These are phyloP conservation scores for Muraenolepis orangiensis DNA, from an alignment of 2,797 vertebrate species.

Conservation along the genomic window DNA sequence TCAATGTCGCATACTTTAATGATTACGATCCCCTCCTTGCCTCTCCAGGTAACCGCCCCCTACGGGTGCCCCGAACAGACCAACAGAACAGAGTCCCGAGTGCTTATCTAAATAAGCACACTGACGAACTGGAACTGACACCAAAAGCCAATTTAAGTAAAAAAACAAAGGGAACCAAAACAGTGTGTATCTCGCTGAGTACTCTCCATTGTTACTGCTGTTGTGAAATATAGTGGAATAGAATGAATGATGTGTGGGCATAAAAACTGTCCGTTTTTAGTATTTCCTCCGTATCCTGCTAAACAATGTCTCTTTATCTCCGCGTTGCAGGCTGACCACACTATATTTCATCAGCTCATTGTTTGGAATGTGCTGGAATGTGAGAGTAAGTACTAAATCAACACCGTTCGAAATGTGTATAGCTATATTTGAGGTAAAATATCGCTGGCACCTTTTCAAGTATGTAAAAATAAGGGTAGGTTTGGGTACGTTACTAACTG, in stretches of 20 bases:
- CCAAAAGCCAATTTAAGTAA: background rate
- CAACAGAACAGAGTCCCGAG: too few species aligned
- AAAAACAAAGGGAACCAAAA: background rate
- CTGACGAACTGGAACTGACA: background rate
- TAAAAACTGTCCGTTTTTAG: background rate
- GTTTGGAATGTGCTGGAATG: conserved; percentile 46
- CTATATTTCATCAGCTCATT: conserved; percentile 48
- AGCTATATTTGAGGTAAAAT: background rate
- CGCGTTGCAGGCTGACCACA: conserved; percentile 27
- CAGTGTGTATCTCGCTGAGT: background rate
- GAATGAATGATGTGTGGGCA: conserved; percentile 22
- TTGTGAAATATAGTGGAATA: background rate
- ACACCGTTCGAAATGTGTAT: background rate
- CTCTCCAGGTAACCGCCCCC: too few species aligned
- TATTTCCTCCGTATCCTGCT: conserved; percentile 3
- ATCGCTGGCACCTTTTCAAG: background rate
- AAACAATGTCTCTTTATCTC: conserved; percentile 15
- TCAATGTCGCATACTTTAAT: too few species aligned
- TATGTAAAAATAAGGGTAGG: background rate
- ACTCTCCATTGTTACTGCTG: background rate
- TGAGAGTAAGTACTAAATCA: conserved; percentile 16
- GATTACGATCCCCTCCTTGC: too few species aligned
- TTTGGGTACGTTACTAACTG: conserved; percentile 14
- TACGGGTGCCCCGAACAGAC: too few species aligned
- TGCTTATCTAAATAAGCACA: too few species aligned